Evolutionary conservation across 2,888 invertebrate species (phyloP).

Genomic region (Helicoverpa assulta): DNA sequence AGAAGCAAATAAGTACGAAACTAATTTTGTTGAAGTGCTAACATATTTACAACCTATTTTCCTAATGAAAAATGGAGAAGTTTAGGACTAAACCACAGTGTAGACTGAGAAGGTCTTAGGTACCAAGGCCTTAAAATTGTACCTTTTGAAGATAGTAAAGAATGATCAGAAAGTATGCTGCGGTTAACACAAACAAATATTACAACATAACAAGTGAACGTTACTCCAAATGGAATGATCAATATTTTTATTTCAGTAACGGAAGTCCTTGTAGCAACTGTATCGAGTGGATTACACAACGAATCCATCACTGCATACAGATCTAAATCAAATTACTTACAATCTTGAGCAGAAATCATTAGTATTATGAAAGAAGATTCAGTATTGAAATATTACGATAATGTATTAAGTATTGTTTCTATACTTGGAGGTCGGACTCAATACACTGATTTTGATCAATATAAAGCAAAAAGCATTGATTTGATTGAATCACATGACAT

Average conservation of each 20-base stretch:
- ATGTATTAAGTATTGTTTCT: conserved; percentile 21
- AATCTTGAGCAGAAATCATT: conserved; percentile 31
- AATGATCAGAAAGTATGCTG: neutral
- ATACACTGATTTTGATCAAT: conserved; percentile 30
- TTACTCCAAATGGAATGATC: conserved; percentile 1
- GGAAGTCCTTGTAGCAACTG: conserved; percentile 30
- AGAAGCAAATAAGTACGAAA: too few species aligned
- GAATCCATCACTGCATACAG: conserved; percentile 29
- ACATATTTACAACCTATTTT: too few species aligned
- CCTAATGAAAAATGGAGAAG: too few species aligned
- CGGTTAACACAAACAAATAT: neutral
- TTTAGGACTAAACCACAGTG: too few species aligned
- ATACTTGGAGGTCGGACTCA: conserved; percentile 27
- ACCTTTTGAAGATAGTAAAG: too few species aligned
- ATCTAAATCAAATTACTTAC: conserved; percentile 36
- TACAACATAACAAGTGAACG: conserved; percentile 16
- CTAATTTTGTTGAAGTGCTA: too few species aligned
- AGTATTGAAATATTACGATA: conserved; percentile 44
- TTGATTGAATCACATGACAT: conserved; percentile 13
- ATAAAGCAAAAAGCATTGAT: conserved; percentile 19
- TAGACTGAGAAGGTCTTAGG: too few species aligned
- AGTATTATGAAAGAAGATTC: conserved; percentile 36
- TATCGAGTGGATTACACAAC: conserved; percentile 26
- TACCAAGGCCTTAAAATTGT: too few species aligned
- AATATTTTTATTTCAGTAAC: conserved; percentile 30